Percentiles rank a stretch among this genome's conserved stretches.
phyloP scores from a whole-genome alignment of 2,888 invertebrate species.

The Acleris cristana region DNA sequence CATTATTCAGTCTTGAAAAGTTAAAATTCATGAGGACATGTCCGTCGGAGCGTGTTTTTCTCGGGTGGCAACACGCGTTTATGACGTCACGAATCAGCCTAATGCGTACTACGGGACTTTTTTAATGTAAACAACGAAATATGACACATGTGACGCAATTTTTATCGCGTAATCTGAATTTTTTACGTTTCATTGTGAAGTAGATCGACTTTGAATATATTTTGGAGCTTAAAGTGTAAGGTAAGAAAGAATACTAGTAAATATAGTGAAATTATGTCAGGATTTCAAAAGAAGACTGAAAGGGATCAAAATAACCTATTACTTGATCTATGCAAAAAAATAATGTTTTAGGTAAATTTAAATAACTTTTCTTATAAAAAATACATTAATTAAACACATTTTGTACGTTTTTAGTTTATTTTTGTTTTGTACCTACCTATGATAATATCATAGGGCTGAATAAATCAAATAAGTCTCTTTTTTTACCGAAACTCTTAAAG shows the following conservation, averaged over 20 bases:
- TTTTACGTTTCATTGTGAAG: slow-evolving; percentile 3
- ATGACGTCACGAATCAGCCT: slow-evolving; percentile 72
- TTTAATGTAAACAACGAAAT: slow-evolving; percentile 44
- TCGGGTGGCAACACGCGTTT: slow-evolving; percentile 60
- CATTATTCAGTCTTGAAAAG: slow-evolving; percentile 61
- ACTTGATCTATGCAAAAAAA: too few species aligned
- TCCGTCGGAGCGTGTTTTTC: slow-evolving; percentile 61
- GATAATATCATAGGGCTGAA: neutral
- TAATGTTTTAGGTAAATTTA: too few species aligned
- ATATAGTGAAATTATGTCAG: too few species aligned
- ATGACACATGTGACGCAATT: slow-evolving; percentile 36
- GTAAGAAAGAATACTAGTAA: neutral
- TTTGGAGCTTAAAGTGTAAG: neutral
- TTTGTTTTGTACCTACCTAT: too few species aligned
- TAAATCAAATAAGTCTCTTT: slow-evolving; percentile 15
- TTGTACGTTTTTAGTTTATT: too few species aligned
- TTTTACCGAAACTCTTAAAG: slow-evolving; percentile 8
- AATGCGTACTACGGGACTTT: slow-evolving; percentile 47
- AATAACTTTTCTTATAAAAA: too few species aligned
- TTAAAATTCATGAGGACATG: slow-evolving; percentile 75
- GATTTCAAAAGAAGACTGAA: neutral
- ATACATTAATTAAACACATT: too few species aligned
- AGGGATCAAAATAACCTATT: too few species aligned
- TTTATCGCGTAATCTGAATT: slow-evolving; percentile 43
- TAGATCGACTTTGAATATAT: neutral